phyloP scores from a whole-genome alignment of 2,113 vertebrate genomes.

The Epinephelus moara region DNA sequence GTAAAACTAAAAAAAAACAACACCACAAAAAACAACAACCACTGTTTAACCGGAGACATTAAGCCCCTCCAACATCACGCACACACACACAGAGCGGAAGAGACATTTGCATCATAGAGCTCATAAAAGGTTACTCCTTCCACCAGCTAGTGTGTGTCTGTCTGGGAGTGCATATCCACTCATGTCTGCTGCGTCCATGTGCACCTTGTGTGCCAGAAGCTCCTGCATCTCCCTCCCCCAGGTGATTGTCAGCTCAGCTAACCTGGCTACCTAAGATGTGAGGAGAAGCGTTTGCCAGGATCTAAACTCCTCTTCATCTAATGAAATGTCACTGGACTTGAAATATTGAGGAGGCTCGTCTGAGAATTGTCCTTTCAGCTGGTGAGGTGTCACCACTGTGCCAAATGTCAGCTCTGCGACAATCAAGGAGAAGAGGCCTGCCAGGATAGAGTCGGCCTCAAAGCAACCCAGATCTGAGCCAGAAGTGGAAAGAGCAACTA shows the following conservation, averaged over 20 bases:
- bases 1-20: not conserved
- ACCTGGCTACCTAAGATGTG: slow-evolving; percentile 28
- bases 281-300: slow-evolving; percentile 45
- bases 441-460: slow-evolving; percentile 32
- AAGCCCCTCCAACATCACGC: not conserved
- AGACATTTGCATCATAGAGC: slow-evolving; percentile 51
- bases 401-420: slow-evolving; percentile 66
- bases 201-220: not conserved
- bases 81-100: not conserved
- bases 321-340: slow-evolving; percentile 68
- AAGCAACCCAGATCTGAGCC: slow-evolving; percentile 43
- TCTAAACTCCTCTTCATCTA: slow-evolving; percentile 60
- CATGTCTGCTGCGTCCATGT: not conserved
- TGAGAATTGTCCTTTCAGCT: slow-evolving; percentile 60
- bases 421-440: slow-evolving; percentile 50
- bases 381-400: slow-evolving; percentile 48
- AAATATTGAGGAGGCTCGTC: slow-evolving; percentile 59
- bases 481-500: slow-evolving; percentile 8
- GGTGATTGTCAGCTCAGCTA: slow-evolving; percentile 47
- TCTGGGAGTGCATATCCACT: not conserved
- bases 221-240: slow-evolving; percentile 6
- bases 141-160: slow-evolving; percentile 15
- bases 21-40: too few species aligned
- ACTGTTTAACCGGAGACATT: slow-evolving; percentile 6
- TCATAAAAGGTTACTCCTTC: slow-evolving; percentile 52